Percentiles rank a stretch among this genome's conserved stretches.
Conservation (phyloP, 2,113 vertebrate species). For the Aegotheles bennettii region DNA sequence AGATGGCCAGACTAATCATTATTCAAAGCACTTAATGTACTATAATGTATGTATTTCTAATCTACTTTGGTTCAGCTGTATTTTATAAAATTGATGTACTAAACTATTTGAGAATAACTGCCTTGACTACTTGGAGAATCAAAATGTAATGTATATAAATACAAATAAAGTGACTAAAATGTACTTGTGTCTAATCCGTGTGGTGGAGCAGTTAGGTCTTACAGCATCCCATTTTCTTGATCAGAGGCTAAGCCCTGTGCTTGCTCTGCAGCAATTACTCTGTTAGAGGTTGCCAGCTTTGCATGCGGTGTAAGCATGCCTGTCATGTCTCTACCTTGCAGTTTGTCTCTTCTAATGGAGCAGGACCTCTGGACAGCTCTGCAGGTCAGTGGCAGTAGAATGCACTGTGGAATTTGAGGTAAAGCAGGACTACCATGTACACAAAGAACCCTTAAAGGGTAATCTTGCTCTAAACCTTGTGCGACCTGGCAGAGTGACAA, state of each 20-base stretch:
- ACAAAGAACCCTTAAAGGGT: too few species aligned
- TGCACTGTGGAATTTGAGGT: too few species aligned
- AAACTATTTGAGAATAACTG: constrained; percentile 65
- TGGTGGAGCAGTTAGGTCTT: neutral
- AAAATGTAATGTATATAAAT: constrained; percentile 73
- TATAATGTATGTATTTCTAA: constrained; percentile 76
- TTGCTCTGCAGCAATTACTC: neutral
- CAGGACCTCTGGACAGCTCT: neutral
- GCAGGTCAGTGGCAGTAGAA: neutral
- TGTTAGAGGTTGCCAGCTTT: neutral
- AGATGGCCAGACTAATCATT: constrained; percentile 48
- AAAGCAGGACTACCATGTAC: too few species aligned
- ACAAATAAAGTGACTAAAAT: constrained; percentile 69
- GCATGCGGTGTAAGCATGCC: rapidly evolving
- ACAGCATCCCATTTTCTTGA: neutral
- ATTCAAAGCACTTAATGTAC: constrained; percentile 70
- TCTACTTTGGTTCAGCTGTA: constrained; percentile 60
- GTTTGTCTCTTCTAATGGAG: neutral
- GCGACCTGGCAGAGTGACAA: too few species aligned
- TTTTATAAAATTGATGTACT: constrained; percentile 76
- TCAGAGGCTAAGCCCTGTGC: neutral
- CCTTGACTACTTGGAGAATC: constrained; percentile 66
- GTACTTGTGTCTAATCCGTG: neutral
- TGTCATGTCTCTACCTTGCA: neutral
- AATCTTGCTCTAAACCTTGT: too few species aligned